Percentiles rank a stretch among this genome's conserved stretches.
Conservation (phyloP, 1,140 invertebrate genomes). For the Piezodorus guildinii region DNA sequence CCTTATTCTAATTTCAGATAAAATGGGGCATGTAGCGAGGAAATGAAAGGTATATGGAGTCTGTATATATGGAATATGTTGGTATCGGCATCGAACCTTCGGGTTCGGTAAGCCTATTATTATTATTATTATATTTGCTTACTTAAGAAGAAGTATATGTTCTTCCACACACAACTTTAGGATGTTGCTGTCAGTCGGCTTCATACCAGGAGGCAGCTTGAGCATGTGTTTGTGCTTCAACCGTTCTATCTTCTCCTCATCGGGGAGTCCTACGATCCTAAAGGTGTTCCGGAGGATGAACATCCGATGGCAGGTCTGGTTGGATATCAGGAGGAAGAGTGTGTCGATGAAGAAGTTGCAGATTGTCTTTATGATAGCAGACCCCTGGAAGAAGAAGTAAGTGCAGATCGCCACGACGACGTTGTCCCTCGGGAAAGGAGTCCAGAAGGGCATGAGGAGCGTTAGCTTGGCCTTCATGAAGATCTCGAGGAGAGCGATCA, state of each 20-base stretch:
- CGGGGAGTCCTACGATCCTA: background rate
- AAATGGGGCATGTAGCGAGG: no score
- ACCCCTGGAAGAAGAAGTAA: background rate
- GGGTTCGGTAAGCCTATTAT: no score
- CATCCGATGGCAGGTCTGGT: slow-evolving; percentile 4
- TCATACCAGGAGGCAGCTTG: background rate
- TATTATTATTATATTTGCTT: background rate
- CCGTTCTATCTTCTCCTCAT: background rate
- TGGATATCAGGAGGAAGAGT: background rate
- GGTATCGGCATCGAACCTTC: no score
- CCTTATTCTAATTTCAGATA: no score
- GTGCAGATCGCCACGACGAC: background rate
- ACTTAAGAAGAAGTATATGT: slow-evolving; percentile 9
- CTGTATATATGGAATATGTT: no score
- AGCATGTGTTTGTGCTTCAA: background rate
- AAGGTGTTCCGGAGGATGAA: background rate
- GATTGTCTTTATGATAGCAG: slow-evolving; percentile 3
- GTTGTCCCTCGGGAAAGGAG: background rate
- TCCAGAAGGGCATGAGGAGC: slow-evolving; percentile 13
- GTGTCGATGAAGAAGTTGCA: slow-evolving; percentile 10
- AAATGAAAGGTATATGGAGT: no score
- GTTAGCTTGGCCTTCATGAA: background rate
- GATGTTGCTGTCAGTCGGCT: background rate
- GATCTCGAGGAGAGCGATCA: background rate
- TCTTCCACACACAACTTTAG: slow-evolving; percentile 9